Base-by-base conservation (phyloP, 2,888 invertebrate genomes). In the Iphiclides podalirius region DNA sequence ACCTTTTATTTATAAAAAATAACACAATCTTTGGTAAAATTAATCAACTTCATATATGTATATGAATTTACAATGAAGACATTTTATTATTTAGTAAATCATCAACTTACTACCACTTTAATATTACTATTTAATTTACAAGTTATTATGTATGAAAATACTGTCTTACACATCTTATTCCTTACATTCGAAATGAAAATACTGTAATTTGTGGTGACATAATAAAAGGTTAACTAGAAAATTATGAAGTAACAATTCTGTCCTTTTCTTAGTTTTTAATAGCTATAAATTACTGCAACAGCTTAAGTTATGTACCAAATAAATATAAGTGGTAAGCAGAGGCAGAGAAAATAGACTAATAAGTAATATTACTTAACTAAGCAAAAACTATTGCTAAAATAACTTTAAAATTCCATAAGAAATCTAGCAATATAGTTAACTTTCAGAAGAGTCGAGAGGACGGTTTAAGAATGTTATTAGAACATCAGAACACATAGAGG, bases 11-110 rank as follows among this genome's bases (percentile, higher is more conserved):
- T 33, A 26, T 39, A 34, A 20, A 45, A 15, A 45, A 20, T 45
- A 51, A 33, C 2, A 37, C 45, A 41, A 35, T 51, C 50, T 51
- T 51, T 51, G 50, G 50, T 45, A 45, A 37, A 45, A 36, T 36
- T 3, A 34, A 37, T 39, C 17, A 20, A 11, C 12, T 12, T 2
- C 6, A 31, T 31, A 11, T 31, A 31, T 11, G 9, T n/a, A 9
- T 20, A 33, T 20, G 8, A 11, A 17, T 15, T 31, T 11, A 35
- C n/a, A 31, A 20, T 11, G n/a, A 34, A 34, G 9, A 36, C 8
- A 11, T 15, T 13, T 33, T 12, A 45, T 11, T 26, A 17, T 14
- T 17, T 34, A n/a, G 12, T 11, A 40, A 35, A 35, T 47, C 47
- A 34, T n/a, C 23, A 36, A 36, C 12, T 28, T n/a, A n/a, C n/a